Percentiles rank a stretch among this genome's conserved stretches.
Conservation (phyloP, 2,113 vertebrate species). For the Desmodus rotundus region DNA sequence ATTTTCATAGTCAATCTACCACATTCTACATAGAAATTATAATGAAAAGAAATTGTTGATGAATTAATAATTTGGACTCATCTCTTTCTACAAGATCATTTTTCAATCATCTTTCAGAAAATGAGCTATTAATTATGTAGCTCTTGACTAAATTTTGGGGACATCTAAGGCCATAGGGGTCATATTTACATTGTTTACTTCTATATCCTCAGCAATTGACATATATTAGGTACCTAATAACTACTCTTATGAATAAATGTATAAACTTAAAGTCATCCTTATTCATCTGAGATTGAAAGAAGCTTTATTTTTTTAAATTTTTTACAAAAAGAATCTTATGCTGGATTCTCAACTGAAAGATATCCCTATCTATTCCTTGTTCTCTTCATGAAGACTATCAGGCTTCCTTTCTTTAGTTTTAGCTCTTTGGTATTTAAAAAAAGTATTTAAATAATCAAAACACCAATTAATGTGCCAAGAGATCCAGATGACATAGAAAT, state of each 20-base stretch:
- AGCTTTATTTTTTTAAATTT: not conserved
- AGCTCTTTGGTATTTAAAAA: not conserved
- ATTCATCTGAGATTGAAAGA: not conserved
- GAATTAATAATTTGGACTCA: not conserved
- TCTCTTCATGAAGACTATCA: not conserved
- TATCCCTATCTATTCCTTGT: not conserved
- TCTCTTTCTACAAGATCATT: not conserved
- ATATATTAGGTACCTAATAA: not conserved
- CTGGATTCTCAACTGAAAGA: not conserved
- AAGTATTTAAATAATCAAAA: not conserved
- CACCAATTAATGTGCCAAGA: not conserved
- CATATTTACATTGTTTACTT: not conserved
- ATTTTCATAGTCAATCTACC: not conserved
- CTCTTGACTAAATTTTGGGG: not conserved
- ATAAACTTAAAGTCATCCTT: not conserved
- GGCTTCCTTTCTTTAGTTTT: not conserved
- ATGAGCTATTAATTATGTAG: not conserved
- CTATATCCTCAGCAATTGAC: not conserved
- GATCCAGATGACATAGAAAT: not conserved
- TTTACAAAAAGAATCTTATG: not conserved
- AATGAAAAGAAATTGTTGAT: slow-evolving; percentile 5
- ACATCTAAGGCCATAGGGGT: not conserved
- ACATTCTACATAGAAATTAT: not conserved
- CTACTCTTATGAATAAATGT: not conserved
- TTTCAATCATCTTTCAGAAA: not conserved